Percentiles rank a stretch among this genome's conserved stretches.
phyloP scores from a whole-genome alignment of 2,113 vertebrate species.

The Muntiacus reevesi region DNA sequence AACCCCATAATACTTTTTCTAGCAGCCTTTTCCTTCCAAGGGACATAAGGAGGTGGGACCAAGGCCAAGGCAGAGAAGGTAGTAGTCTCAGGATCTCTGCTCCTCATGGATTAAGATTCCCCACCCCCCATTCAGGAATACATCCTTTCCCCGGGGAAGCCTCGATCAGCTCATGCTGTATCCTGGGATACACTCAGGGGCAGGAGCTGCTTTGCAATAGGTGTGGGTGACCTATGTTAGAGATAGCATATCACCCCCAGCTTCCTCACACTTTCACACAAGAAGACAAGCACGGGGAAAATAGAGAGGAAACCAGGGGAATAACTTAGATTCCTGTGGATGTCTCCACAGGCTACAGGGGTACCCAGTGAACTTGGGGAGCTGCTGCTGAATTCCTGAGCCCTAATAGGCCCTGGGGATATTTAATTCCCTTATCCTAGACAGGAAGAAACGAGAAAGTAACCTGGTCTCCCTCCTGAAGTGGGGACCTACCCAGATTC shows the following conservation, averaged over 20 bases:
- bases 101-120: not conserved
- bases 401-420: not conserved
- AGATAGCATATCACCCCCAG: not conserved
- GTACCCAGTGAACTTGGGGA: not conserved
- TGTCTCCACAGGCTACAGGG: not conserved
- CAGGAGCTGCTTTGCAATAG: not conserved
- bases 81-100: not conserved
- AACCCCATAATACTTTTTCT: not conserved
- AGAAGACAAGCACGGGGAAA: not conserved
- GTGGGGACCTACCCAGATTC: not conserved
- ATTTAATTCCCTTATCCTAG: not conserved
- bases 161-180: not conserved
- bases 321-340: not conserved
- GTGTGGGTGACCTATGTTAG: not conserved
- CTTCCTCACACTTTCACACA: not conserved
- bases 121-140: not conserved
- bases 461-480: not conserved
- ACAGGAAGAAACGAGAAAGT: not conserved
- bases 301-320: not conserved
- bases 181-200: not conserved
- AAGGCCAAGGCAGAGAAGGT: not conserved
- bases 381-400: not conserved
- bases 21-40: not conserved
- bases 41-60: not conserved
- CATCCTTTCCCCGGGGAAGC: not conserved